Conservation (phyloP, 2,888 invertebrate species). For the Pilophorus perplexus region DNA sequence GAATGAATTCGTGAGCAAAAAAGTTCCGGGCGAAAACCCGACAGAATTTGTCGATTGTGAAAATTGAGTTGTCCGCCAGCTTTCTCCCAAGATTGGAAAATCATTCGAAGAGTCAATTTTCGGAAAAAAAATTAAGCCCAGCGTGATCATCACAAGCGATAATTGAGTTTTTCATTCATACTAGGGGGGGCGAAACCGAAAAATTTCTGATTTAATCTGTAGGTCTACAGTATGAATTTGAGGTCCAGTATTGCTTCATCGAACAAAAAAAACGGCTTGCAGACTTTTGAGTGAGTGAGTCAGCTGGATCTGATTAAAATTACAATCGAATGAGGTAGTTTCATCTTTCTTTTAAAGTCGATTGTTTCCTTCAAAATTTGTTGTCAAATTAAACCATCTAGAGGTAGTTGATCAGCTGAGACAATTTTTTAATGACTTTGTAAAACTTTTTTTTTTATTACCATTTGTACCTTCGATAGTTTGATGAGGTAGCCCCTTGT, state of each 20-base stretch:
- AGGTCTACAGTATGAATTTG: not conserved
- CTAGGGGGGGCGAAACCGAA: too few relatives aligned
- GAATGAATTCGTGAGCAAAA: conserved; percentile 34
- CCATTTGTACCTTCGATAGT: conserved; percentile 39
- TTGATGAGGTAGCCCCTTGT: conserved; percentile 43
- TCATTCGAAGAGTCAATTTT: too few relatives aligned
- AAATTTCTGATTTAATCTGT: too few relatives aligned
- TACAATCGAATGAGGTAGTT: conserved; percentile 42
- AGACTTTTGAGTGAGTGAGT: not conserved
- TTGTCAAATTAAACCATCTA: conserved; percentile 31
- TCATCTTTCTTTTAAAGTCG: conserved; percentile 27
- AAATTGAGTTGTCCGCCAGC: too few relatives aligned
- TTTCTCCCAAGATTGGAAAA: too few relatives aligned
- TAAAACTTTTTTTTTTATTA: conserved; percentile 27
- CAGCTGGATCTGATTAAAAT: conserved; percentile 29
- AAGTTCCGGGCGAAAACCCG: conserved; percentile 20
- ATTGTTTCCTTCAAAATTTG: conserved; percentile 18
- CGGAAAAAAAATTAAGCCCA: too few relatives aligned
- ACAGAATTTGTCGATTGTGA: conserved; percentile 8
- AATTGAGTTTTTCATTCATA: too few relatives aligned
- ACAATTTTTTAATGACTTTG: conserved; percentile 34
- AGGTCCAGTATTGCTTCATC: conserved; percentile 29
- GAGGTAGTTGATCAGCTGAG: conserved; percentile 44
- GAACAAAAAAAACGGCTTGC: conserved; percentile 2
- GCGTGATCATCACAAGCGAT: too few relatives aligned